Conservation (phyloP, 2,888 invertebrate genomes). For the Palloptera scutellata region DNA sequence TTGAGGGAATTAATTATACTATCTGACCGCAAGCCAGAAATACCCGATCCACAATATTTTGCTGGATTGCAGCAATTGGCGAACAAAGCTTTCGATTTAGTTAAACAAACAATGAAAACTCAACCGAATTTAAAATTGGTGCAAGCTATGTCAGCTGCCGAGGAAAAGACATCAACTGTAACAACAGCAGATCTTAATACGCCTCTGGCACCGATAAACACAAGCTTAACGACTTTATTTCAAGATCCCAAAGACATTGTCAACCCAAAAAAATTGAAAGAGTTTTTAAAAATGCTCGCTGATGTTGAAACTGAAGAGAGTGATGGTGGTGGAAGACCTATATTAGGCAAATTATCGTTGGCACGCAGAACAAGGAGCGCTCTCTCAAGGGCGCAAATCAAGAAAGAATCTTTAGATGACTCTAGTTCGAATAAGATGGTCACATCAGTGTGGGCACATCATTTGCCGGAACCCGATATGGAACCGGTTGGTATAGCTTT, state of each 20-base stretch:
- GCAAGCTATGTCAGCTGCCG: conserved; percentile 23
- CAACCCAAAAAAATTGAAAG: conserved; percentile 61
- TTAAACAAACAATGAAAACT: conserved; percentile 63
- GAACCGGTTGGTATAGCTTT: conserved; percentile 43
- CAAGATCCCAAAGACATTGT: conserved; percentile 63
- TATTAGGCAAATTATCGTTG: conserved; percentile 73
- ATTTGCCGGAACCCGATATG: conserved; percentile 40
- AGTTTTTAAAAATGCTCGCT: conserved; percentile 61
- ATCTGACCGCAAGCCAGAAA: conserved; percentile 64
- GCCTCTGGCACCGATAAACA: conserved; percentile 45
- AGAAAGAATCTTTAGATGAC: conserved; percentile 42
- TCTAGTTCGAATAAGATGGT: conserved; percentile 39
- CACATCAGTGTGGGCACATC: conserved; percentile 52
- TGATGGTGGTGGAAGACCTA: conserved; percentile 67
- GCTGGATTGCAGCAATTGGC: conserved; percentile 70
- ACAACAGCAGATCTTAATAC: conserved; percentile 24
- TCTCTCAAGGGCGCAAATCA: conserved; percentile 53
- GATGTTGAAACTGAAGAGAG: conserved; percentile 64
- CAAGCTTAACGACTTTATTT: conserved; percentile 54
- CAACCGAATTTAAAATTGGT: conserved; percentile 34
- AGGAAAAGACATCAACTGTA: conserved; percentile 17
- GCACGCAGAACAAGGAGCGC: conserved; percentile 75
- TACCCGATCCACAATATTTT: conserved; percentile 55
- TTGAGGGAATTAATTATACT: conserved; percentile 71
- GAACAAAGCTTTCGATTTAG: conserved; percentile 70